Percentiles rank a stretch among this genome's conserved stretches.
Conservation (phyloP, 2,797 vertebrate species). For the Orestias chungarensis region DNA sequence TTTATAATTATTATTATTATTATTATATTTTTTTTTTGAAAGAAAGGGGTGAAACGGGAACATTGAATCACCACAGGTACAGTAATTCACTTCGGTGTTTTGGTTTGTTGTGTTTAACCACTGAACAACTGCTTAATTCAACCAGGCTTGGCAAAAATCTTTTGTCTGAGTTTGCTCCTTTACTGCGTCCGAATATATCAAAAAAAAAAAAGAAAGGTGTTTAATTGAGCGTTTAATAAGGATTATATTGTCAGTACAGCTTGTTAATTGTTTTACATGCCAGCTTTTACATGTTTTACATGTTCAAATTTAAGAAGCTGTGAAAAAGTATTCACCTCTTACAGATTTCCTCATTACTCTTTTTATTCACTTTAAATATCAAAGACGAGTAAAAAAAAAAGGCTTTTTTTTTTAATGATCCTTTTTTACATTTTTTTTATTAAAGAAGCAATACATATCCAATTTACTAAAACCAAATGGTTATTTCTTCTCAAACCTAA, state of each 20-base stretch:
- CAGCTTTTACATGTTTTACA: too few species aligned
- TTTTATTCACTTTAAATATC: neutral
- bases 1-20: too few species aligned
- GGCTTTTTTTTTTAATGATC: neutral
- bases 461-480: neutral
- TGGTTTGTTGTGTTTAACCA: constrained; percentile 9
- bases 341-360: neutral
- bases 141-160: neutral
- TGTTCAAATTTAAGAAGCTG: neutral
- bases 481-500: too few species aligned
- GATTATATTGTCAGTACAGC: neutral
- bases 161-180: neutral
- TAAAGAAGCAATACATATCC: neutral
- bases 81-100: neutral
- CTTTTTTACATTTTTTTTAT: neutral
- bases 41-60: neutral
- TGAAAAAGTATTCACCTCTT: neutral
- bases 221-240: neutral
- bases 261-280: neutral
- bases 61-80: neutral
- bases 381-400: neutral
- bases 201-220: neutral
- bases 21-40: neutral
- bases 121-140: constrained; percentile 18
- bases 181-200: neutral